Base-by-base conservation (phyloP, 2,888 invertebrate species). In the Drosophila mimica region DNA sequence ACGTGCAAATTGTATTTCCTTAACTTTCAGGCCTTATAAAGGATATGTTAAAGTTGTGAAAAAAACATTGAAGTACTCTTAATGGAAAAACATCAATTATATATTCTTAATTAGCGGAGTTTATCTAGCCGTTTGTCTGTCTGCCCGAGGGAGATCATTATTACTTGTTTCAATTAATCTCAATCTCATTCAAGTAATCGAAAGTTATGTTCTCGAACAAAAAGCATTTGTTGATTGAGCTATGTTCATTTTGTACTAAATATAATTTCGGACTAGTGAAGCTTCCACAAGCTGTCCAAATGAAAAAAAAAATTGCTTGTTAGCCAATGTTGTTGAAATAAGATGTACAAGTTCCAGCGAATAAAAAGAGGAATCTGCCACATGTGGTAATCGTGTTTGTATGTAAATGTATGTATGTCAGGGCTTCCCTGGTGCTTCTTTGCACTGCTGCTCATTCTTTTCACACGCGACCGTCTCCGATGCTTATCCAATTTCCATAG, bases 391-490 rank as follows among this genome's bases (percentile, higher is more conserved):
- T 30, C 30, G 51, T 51, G 11, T 30, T 30, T n/a, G 28, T 30
- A n/a, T 17, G 8, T 7, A 4, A 9, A 13, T 11, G 3, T n/a
- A n/a, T n/a, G 25, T 49, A 43, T 31, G 57, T 46, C 64, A 36
- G 52, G n/a, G 58, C 38, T 54, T 46, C 36, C 38, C 40, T 49
- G 43, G 11, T 48, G 51, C 58, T 31, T 43, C 53, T 52, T 30
- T 31, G n/a, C 20, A 49, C 54, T 59, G 31, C 51, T 46, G 31
- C 51, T 46, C 28, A 58, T 61, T 76, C 38, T 69, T 69, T 82
- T 82, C 85, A 73, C 82, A 79, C 85, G 74, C 66, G 58, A 43
- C 51, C 49, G 53, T 49, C 69, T 49, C 70, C 43, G 71, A 74
- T 73, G 66, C 69, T 70, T 74, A 77, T 70, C 79, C 70, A 40